Percentiles rank a stretch among this genome's conserved stretches.
Conservation (phyloP, 2,888 invertebrate species). For the Atherix ibis region DNA sequence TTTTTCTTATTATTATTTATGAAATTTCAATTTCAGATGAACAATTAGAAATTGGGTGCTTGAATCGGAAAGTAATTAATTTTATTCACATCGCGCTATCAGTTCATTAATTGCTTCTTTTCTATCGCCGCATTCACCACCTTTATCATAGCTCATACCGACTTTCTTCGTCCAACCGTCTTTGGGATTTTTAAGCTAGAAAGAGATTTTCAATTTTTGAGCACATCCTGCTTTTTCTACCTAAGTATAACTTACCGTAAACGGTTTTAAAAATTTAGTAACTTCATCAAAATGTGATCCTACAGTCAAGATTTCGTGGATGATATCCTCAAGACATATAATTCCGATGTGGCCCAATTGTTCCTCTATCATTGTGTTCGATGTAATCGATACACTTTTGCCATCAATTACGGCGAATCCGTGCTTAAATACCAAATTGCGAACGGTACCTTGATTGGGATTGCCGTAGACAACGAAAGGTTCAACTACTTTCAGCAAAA, state of each 20-base stretch:
- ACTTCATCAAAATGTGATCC: slow-evolving; percentile 27
- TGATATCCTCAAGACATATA: slow-evolving; percentile 32
- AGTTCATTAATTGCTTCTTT: slow-evolving; percentile 25
- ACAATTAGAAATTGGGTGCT: too few relatives aligned
- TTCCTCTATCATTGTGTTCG: slow-evolving; percentile 31
- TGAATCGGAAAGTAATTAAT: slow-evolving; percentile 3
- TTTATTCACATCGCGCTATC: slow-evolving; percentile 26
- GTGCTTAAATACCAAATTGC: slow-evolving; percentile 30
- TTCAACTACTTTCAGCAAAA: slow-evolving; percentile 27
- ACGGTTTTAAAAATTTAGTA: slow-evolving; percentile 23
- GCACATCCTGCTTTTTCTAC: not conserved
- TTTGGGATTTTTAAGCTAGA: slow-evolving; percentile 26
- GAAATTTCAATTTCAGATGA: too few relatives aligned
- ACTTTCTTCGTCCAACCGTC: slow-evolving; percentile 31
- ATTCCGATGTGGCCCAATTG: slow-evolving; percentile 28
- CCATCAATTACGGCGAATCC: slow-evolving; percentile 26
- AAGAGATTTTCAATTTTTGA: slow-evolving; percentile 4
- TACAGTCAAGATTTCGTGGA: slow-evolving; percentile 30
- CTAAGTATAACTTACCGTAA: slow-evolving; percentile 23
- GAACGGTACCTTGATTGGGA: slow-evolving; percentile 24
- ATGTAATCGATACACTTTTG: slow-evolving; percentile 29
- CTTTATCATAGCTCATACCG: slow-evolving; percentile 25
- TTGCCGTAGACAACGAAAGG: slow-evolving; percentile 30
- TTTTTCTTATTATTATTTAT: too few relatives aligned
- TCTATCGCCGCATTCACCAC: slow-evolving; percentile 32